Base-by-base conservation (phyloP, 2,113 vertebrate species). In the Motacilla tschutschensis region DNA sequence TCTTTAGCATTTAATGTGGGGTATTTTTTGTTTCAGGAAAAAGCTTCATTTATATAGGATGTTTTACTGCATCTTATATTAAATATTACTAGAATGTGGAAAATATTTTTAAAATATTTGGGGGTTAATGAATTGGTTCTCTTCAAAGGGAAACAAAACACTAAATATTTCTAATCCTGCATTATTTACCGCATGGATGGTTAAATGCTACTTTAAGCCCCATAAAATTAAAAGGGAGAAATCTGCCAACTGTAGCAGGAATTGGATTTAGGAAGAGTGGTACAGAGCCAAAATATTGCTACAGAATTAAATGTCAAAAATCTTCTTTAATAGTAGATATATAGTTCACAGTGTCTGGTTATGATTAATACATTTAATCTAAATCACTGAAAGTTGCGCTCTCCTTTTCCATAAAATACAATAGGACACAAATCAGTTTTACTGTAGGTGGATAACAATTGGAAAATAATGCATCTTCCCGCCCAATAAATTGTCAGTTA, bases 391-490 rank as follows among this genome's bases (percentile, higher is more conserved):
- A 98, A 98, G 98, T 99, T 99, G 98, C 98, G 97, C 96, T 99
- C 98, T 98, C 98, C 98, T 98, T 98, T 98, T 98, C 98, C 98
- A 99, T 99, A 99, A 99, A 99, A 98, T 98, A 98, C 98, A 99
- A 98, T 98, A 97, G 98, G 98, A 98, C 98, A 99, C 99, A 99
- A 99, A 99, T 99, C 98, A 99, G 98, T 98, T 99, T 99, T 99
- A 99, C 98, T 98, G 97, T 97, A 98, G 98, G 98, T 98, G 97
- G 98, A 99, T 98, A 99, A 99, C 98, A 99, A 99, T 99, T 96
- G 98, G 98, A 99, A 99, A 99, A 99, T 99, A 99, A 99, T 99
- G 98, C 98, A 98, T 99, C 98, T 99, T 99, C 98, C 98, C 98
- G 96, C 98, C 98, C 98, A 97, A 99, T 99, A 99, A 99, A 99